Base-by-base conservation (phyloP, 2,113 vertebrate genomes). In the Romanogobio albipinnatus region DNA sequence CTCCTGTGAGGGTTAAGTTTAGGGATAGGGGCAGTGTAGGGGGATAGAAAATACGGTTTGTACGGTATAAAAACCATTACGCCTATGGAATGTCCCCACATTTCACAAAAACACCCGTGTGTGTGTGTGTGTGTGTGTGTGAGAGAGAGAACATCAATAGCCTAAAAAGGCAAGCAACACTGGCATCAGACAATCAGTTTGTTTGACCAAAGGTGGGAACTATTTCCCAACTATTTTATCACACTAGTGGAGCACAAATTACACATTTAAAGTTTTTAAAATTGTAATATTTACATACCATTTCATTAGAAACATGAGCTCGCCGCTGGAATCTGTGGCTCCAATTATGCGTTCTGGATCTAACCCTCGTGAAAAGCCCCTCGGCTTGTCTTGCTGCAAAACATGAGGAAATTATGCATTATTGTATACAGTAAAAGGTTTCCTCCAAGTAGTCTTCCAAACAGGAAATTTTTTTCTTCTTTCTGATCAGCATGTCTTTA, bases 291-390 rank as follows among this genome's bases (percentile, higher is more conserved):
- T 61, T 36, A 91, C 92, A 14, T 90, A 99, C 98, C 98, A 99
- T 90, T 99, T 99, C 98, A 99, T 99, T 59, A 99, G 96, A 93
- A 99, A 99, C 98, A 99, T 99, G 62, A 99, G 95, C 89, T 99
- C 97, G 91, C 98, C 98, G 15, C 98, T 99, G 70, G 94, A 95
- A 82, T 99, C 98, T 0, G 98, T 99, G 14, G 98, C 98, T 29
- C 98, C 98, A 17, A 99, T 99, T 87, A 99, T 99, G 29, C 98
- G 93, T 86, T 99, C 98, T 0, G 98, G 98, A 76, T 98, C 97
- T 86, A 99, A 95, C n/a, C 96, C 97, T 70, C 97, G 91, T 45
- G 97, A 96, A 87, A 99, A 99, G 14, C 98, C 98, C 86, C 98
- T 91, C 1, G 96, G 96, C 82, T 96, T 96, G 90, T 96, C 96